Conservation (phyloP, 1,140 invertebrate genomes). For the Orussus abietinus region DNA sequence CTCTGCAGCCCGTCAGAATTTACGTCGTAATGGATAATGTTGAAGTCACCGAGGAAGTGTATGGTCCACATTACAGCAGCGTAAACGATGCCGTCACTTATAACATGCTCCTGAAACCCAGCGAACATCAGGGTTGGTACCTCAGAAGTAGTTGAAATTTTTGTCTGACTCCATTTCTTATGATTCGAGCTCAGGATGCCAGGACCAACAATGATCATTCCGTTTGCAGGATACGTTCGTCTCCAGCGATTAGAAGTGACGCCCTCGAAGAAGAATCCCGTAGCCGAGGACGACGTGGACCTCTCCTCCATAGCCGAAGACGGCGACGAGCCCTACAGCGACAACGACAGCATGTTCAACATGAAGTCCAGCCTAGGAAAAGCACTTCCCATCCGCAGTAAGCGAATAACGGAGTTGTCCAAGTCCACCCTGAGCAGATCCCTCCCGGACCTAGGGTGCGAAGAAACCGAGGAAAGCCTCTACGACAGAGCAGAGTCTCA, state of each 20-base stretch:
- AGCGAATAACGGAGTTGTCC: no score
- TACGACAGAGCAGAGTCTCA: slow-evolving; percentile 11
- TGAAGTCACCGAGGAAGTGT: slow-evolving; percentile 64
- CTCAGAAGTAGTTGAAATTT: no score
- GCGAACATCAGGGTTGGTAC: slow-evolving; percentile 59
- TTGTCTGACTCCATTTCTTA: no score
- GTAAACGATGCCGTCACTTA: slow-evolving; percentile 61
- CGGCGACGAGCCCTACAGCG: slow-evolving; percentile 25
- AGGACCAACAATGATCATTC: slow-evolving; percentile 16
- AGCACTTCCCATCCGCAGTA: no score
- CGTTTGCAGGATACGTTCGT: slow-evolving; percentile 55
- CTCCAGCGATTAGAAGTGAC: slow-evolving; percentile 53
- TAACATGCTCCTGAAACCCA: slow-evolving; percentile 63
- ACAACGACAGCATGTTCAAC: slow-evolving; percentile 27
- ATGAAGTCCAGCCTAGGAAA: no score
- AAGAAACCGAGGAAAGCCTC: slow-evolving; percentile 13
- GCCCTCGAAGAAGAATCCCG: slow-evolving; percentile 31
- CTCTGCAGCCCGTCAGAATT: slow-evolving; percentile 62
- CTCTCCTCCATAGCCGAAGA: slow-evolving; percentile 18
- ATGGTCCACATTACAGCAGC: slow-evolving; percentile 59
- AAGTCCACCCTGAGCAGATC: slow-evolving; percentile 3
- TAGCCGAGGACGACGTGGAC: slow-evolving; percentile 30
- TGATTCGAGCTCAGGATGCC: no score
- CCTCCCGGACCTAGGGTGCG: slow-evolving; percentile 17
- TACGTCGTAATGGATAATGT: slow-evolving; percentile 72